These are phyloP conservation scores for Betta splendens DNA, from an alignment of 2,797 vertebrate genomes.

Conservation along the genomic window DNA sequence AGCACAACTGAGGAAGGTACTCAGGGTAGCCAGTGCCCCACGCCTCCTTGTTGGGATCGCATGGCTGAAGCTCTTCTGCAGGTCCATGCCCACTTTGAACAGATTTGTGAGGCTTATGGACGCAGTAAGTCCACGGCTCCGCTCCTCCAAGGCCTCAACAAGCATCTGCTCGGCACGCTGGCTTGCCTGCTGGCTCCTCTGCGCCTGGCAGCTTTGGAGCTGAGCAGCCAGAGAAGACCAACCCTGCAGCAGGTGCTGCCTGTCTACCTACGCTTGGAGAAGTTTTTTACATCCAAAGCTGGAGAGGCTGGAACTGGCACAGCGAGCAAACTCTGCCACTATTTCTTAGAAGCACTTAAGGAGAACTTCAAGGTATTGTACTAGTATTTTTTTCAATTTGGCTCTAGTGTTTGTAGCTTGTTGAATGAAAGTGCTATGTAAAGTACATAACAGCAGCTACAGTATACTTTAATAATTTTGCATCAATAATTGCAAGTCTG, in stretches of 20 bases:
- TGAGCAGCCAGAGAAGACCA: slow-evolving; percentile 92
- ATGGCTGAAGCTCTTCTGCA: slow-evolving; percentile 93
- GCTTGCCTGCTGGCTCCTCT: slow-evolving; percentile 92
- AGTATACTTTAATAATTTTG: no score
- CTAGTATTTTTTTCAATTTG: neutral
- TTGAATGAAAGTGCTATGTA: neutral
- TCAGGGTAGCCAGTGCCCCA: slow-evolving; percentile 83
- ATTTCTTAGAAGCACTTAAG: slow-evolving; percentile 96
- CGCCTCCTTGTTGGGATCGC: slow-evolving; percentile 95
- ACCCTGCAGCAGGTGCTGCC: slow-evolving; percentile 96
- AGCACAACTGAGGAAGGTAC: slow-evolving; percentile 87
- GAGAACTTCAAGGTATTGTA: slow-evolving; percentile 92
- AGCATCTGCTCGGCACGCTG: slow-evolving; percentile 93
- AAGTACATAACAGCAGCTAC: no score
- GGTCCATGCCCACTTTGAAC: slow-evolving; percentile 95
- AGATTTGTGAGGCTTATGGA: slow-evolving; percentile 95
- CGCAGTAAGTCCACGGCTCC: slow-evolving; percentile 93
- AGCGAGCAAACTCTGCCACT: slow-evolving; percentile 96
- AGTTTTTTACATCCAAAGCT: slow-evolving; percentile 97
- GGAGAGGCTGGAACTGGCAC: slow-evolving; percentile 90
- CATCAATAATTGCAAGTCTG: no score
- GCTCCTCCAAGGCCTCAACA: slow-evolving; percentile 96
- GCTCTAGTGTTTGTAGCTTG: slow-evolving; percentile 11
- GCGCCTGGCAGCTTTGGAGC: slow-evolving; percentile 92
- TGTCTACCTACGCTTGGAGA: slow-evolving; percentile 95